Evolutionary conservation across 2,888 invertebrate genomes (phyloP), one percentile per base, ranked within the genome.

Genomic region (Oscheius onirici): DNA sequence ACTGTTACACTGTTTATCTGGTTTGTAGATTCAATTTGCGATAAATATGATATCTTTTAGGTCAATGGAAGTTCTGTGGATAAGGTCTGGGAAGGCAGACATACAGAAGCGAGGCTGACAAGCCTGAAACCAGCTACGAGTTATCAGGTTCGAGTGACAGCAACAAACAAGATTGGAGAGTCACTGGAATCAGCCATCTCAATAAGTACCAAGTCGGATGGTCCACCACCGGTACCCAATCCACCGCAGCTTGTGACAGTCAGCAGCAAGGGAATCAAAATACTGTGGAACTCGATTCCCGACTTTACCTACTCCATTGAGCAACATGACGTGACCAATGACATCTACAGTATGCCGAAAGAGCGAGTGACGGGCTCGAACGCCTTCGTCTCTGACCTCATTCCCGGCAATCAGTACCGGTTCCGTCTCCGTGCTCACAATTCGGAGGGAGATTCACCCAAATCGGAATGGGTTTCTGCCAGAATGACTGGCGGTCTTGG

Each of bases 371-470:
- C 28, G 24, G 67, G 40, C n/a, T 13, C 34, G 6, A 49, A 24
- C 6, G 51, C 54, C 11, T 52, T 60, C 44, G 58, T 69, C n/a
- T 51, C 65, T 20, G 75, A 71, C 10, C 58, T 75, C n/a, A 8
- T 46, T 15, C 54, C 67, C 65, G 68, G 55, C 15, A 52, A 20
- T 0, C 82, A 83, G 17, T 86, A 84, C 69, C 73, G 73, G 0
- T 78, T 86, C 72, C 84, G 85, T 0, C 67, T 86, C 22, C 69
- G 71, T 8, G 78, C 77, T 0, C 55, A 61, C 22, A 76, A 69
- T 34, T n/a, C 41, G 0, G 57, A 69, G 8, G 76, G 75, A 22
- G 73, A 72, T 8, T 20, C 57, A 1, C 69, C 69, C 2, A n/a
- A 24, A n/a, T 69, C 72, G 6, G 73, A 73, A 17, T 76, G 73